Evolutionary conservation across 2,113 vertebrate species (phyloP).

Genomic region (Corythaixoides concolor): DNA sequence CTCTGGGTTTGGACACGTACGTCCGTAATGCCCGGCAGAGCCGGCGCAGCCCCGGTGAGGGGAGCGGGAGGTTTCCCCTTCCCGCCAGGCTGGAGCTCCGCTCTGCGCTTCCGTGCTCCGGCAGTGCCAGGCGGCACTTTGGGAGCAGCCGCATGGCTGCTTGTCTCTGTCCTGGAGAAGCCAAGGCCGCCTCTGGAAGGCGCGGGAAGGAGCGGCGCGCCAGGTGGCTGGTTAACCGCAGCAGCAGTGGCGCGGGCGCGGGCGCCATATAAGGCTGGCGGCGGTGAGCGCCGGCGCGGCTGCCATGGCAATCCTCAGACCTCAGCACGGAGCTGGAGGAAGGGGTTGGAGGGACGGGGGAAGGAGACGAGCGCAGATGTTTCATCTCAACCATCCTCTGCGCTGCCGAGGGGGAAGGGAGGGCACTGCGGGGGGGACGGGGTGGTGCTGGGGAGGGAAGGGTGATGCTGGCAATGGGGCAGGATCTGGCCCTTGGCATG

Average conservation of each 20-base stretch:
- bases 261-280: neutral
- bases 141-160: neutral
- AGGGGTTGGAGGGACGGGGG: neutral
- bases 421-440: neutral
- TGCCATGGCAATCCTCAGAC: slow-evolving; percentile 26
- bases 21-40: rapidly evolving
- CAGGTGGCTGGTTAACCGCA: neutral
- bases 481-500: neutral
- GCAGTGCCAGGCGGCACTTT: neutral
- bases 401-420: neutral
- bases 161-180: neutral
- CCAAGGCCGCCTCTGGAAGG: neutral
- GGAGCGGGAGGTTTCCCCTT: neutral
- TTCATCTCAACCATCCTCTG: neutral
- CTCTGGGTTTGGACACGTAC: neutral
- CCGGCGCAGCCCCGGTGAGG: rapidly evolving
- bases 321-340: neutral
- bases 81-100: neutral
- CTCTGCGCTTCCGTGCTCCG: rapidly evolving
- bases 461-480: rapidly evolving
- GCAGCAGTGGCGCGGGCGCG: neutral
- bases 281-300: neutral
- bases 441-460: neutral
- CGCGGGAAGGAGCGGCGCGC: neutral
- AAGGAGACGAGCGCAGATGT: neutral